These are phyloP conservation scores for Bombylius major DNA, from an alignment of 2,888 invertebrate genomes.

Conservation along the genomic window DNA sequence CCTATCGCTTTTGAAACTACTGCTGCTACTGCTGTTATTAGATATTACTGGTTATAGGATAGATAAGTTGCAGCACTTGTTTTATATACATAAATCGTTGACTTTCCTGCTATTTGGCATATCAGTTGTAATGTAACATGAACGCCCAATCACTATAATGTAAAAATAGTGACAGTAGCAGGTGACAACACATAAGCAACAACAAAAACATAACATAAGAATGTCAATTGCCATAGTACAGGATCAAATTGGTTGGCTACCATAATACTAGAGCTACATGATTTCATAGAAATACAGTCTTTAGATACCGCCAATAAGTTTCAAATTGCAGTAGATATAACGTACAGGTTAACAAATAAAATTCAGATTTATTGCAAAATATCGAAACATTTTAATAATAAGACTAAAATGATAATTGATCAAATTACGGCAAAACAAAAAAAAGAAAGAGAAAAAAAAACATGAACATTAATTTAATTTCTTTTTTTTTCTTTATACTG, in stretches of 20 bases:
- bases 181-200: not conserved
- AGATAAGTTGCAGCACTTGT: too few species aligned
- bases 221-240: not conserved
- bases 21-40: too few species aligned
- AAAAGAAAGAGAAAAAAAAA: too few species aligned
- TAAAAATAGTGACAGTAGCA: not conserved
- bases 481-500: too few species aligned
- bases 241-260: not conserved
- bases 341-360: not conserved
- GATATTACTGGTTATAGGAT: too few species aligned
- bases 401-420: too few species aligned
- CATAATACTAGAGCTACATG: too few species aligned
- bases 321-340: not conserved
- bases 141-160: not conserved
- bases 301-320: not conserved
- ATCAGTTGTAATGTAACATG: not conserved
- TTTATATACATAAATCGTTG: too few species aligned
- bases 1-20: too few species aligned
- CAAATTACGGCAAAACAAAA: too few species aligned
- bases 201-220: not conserved
- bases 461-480: too few species aligned
- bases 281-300: not conserved
- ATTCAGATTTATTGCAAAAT: not conserved
- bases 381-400: not conserved
- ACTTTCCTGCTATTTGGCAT: too few species aligned